Conservation (phyloP, 2,797 vertebrate genomes). For the Semotilus atromaculatus region DNA sequence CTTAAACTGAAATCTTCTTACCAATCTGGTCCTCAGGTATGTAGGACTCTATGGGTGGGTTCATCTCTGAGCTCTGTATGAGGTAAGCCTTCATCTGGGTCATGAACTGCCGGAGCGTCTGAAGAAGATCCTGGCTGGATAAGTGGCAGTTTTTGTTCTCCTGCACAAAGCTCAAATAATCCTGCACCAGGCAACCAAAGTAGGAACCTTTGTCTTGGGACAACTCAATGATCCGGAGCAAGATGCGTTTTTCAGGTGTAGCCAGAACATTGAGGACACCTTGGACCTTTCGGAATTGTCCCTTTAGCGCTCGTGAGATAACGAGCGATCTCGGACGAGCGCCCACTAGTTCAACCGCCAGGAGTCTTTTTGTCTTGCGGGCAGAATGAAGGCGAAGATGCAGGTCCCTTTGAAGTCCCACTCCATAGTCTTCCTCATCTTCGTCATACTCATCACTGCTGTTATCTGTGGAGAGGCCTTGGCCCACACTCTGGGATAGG, state of each 20-base stretch:
- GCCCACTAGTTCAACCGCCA: slow-evolving; percentile 75
- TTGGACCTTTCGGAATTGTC: slow-evolving; percentile 87
- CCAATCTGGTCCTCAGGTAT: slow-evolving; percentile 91
- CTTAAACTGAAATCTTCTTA: slow-evolving; percentile 7
- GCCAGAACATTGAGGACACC: slow-evolving; percentile 90
- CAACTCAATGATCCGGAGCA: slow-evolving; percentile 85
- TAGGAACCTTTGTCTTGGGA: slow-evolving; percentile 88
- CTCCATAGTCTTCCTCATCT: slow-evolving; percentile 68
- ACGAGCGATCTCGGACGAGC: slow-evolving; percentile 79
- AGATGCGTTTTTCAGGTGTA: slow-evolving; percentile 89
- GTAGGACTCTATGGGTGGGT: slow-evolving; percentile 92
- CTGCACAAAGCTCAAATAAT: slow-evolving; percentile 90
- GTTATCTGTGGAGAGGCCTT: slow-evolving; percentile 68
- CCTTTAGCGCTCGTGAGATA: slow-evolving; percentile 85
- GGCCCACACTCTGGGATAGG: slow-evolving; percentile 68
- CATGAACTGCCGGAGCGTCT: slow-evolving; percentile 95
- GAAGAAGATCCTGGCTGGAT: slow-evolving; percentile 85
- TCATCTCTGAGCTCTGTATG: slow-evolving; percentile 92
- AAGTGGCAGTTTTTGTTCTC: slow-evolving; percentile 82
- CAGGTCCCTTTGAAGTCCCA: slow-evolving; percentile 82
- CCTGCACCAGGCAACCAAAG: slow-evolving; percentile 92
- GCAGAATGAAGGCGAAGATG: slow-evolving; percentile 78
- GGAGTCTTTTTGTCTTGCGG: slow-evolving; percentile 67
- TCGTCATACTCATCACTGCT: slow-evolving; percentile 75
- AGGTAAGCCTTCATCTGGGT: slow-evolving; percentile 97